Conservation (phyloP, 2,113 vertebrate genomes). For the Spheniscus mendiculus region DNA sequence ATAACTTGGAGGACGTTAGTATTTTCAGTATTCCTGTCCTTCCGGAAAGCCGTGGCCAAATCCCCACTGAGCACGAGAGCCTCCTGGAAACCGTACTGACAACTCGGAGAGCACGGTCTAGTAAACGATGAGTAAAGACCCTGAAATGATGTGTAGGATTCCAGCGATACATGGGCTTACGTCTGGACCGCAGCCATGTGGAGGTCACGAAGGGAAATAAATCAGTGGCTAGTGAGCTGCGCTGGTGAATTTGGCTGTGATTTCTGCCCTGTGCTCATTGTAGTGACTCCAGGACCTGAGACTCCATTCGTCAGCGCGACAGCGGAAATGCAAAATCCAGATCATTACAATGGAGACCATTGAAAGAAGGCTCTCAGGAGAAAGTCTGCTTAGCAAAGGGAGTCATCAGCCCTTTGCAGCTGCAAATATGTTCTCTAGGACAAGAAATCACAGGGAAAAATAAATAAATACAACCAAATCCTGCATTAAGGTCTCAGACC, state of each 20-base stretch:
- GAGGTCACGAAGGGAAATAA: constrained; percentile 37
- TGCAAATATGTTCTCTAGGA: constrained; percentile 41
- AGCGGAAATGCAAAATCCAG: constrained; percentile 26
- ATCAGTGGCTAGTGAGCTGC: constrained; percentile 25
- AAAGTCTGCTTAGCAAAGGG: constrained; percentile 8
- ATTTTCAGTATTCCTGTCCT: constrained; percentile 3
- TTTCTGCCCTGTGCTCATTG: not conserved
- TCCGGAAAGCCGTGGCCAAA: not conserved
- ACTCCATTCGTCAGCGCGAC: not conserved
- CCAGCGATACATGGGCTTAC: not conserved
- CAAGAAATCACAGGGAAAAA: not conserved
- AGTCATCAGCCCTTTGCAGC: constrained; percentile 36
- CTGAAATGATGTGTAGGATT: not conserved
- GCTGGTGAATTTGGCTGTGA: constrained; percentile 20
- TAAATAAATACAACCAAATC: constrained; percentile 35
- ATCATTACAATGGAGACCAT: not conserved
- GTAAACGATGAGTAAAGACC: constrained; percentile 23
- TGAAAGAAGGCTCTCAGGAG: constrained; percentile 25
- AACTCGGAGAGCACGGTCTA: not conserved
- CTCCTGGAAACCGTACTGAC: not conserved
- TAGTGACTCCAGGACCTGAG: not conserved
- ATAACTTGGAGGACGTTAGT: not conserved
- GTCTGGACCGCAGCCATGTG: not conserved
- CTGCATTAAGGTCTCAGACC: not conserved
- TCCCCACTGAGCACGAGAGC: not conserved